Conservation (phyloP, 2,888 invertebrate species). For the Carpatolechia fugitivella region DNA sequence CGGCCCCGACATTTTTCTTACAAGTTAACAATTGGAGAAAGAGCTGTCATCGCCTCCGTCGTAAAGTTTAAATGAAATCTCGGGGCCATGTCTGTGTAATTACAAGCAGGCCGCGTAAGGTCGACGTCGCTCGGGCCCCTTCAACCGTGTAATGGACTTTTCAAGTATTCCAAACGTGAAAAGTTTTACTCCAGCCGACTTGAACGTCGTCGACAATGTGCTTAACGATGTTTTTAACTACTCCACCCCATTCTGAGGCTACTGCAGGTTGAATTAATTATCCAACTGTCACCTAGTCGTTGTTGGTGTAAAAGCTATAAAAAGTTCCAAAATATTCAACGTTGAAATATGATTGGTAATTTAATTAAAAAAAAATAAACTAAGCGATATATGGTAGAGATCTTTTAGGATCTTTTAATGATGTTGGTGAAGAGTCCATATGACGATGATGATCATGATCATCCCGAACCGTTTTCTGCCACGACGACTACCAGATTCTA, state of each 20-base stretch:
- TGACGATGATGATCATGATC: no score
- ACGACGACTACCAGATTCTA: no score
- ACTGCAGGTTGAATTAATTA: slow-evolving; percentile 65
- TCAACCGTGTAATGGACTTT: slow-evolving; percentile 76
- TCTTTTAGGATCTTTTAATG: no score
- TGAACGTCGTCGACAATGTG: slow-evolving; percentile 70
- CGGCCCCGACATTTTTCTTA: slow-evolving; percentile 45
- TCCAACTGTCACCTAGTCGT: slow-evolving; percentile 36
- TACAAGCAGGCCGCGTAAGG: slow-evolving; percentile 68
- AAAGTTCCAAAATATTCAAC: no score
- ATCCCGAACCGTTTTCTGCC: no score
- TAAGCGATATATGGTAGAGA: no score
- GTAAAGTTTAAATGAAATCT: slow-evolving; percentile 74
- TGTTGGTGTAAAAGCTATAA: neutral
- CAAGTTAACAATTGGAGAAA: slow-evolving; percentile 54
- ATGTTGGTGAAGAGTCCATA: no score
- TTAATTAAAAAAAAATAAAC: no score
- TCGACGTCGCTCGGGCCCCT: slow-evolving; percentile 56
- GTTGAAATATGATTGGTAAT: no score
- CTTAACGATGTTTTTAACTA: slow-evolving; percentile 75
- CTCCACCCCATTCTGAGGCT: slow-evolving; percentile 56
- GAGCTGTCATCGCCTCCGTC: slow-evolving; percentile 58
- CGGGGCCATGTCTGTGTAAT: slow-evolving; percentile 67
- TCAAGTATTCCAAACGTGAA: slow-evolving; percentile 75
- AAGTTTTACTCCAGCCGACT: slow-evolving; percentile 67